A percentile compares a stretch with the other conserved stretches of the same genome.
These are phyloP conservation scores for Chorisops tibialis DNA, from an alignment of 2,888 invertebrate genomes.

Conservation along the genomic window DNA sequence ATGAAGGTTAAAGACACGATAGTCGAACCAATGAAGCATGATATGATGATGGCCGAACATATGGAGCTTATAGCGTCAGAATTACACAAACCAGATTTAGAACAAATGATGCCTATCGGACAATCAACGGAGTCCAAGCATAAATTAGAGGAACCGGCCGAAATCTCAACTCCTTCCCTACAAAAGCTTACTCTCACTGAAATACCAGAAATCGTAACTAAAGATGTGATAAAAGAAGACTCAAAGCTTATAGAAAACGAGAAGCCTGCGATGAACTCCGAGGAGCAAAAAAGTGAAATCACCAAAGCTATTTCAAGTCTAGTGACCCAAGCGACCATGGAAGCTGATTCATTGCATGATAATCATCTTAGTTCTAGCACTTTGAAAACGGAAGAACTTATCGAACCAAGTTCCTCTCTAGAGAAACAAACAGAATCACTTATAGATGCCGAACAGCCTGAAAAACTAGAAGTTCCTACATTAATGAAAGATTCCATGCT, in stretches of 20 bases:
- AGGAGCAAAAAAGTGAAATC: constrained; percentile 9
- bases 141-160: too few species aligned
- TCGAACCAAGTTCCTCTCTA: too few species aligned
- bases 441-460: too few species aligned
- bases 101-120: not conserved
- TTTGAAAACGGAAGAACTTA: too few species aligned
- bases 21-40: not conserved
- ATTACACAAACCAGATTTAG: not conserved
- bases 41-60: not conserved
- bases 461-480: too few species aligned
- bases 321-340: not conserved
- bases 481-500: too few species aligned
- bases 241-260: not conserved
- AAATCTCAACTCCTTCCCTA: too few species aligned
- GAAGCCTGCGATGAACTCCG: constrained; percentile 4
- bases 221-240: not conserved
- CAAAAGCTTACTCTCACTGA: too few species aligned
- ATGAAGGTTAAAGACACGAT: not conserved
- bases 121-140: too few species aligned
- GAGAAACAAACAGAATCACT: too few species aligned
- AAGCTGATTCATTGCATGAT: not conserved
- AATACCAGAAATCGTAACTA: not conserved
- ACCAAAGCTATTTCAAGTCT: constrained; percentile 8
- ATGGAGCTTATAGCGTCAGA: not conserved
- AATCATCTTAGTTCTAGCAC: too few species aligned